phyloP scores from a whole-genome alignment of 2,888 invertebrate genomes.

The Ichneumoninae sp. region DNA sequence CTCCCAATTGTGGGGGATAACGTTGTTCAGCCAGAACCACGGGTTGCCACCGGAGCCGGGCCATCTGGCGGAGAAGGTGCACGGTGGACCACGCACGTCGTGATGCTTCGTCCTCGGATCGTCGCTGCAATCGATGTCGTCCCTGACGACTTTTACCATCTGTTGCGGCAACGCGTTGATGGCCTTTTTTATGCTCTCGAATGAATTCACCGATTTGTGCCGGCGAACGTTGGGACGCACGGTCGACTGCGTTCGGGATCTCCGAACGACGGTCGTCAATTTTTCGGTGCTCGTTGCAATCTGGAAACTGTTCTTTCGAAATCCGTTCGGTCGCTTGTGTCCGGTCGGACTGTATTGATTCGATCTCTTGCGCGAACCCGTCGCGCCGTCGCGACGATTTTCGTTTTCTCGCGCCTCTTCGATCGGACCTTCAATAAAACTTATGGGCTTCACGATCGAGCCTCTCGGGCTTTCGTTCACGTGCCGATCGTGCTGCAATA shows the following conservation, averaged over 20 bases:
- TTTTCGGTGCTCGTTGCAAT: not conserved
- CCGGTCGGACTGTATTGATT: not conserved
- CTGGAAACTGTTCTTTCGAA: constrained; percentile 21
- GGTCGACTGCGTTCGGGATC: not conserved
- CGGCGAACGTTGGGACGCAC: not conserved
- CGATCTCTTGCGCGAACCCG: constrained; percentile 15
- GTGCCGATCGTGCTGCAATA: not conserved
- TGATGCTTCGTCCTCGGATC: constrained; percentile 14
- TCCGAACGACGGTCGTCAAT: not conserved
- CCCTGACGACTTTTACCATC: constrained; percentile 51
- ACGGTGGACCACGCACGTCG: constrained; percentile 59
- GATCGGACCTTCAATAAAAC: constrained; percentile 23
- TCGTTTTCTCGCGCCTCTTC: constrained; percentile 1
- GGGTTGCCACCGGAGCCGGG: constrained; percentile 53
- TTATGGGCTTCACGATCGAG: constrained; percentile 19
- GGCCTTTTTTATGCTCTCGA: constrained; percentile 45
- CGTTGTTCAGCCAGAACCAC: constrained; percentile 56
- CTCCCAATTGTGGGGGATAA: constrained; percentile 54
- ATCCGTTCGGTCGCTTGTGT: not conserved
- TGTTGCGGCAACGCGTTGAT: constrained; percentile 61
- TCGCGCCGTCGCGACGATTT: not conserved
- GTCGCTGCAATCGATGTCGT: constrained; percentile 63
- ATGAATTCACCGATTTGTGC: constrained; percentile 14
- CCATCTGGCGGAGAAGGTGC: constrained; percentile 47
- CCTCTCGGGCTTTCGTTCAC: not conserved